A percentile compares a stretch with the other conserved stretches of the same genome.
Evolutionary conservation across 2,888 invertebrate species (phyloP).

Genomic region (Autographa pulchrina): DNA sequence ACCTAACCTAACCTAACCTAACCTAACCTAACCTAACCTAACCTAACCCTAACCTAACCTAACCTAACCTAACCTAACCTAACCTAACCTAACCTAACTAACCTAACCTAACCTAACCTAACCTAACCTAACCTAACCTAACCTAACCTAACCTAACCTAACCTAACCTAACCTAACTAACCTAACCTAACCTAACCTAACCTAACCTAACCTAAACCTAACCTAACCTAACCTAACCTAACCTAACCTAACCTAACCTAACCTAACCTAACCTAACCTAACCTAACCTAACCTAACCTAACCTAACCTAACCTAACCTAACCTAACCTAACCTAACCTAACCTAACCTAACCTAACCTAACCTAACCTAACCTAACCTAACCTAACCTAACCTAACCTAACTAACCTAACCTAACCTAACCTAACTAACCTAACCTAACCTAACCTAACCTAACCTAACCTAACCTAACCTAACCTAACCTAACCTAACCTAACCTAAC

Average conservation of each 20-base stretch:
- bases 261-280: constrained; percentile 42
- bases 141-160: constrained; percentile 46
- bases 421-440: constrained; percentile 5
- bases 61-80: constrained; percentile 30
- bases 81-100: constrained; percentile 16
- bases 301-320: constrained; percentile 41
- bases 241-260: constrained; percentile 38
- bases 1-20: constrained; percentile 46
- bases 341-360: constrained; percentile 26
- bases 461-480: constrained; percentile 25
- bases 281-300: constrained; percentile 40
- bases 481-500: constrained; percentile 26
- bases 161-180: constrained; percentile 51
- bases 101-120: constrained; percentile 45
- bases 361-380: constrained; percentile 36
- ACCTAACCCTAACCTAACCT: no score
- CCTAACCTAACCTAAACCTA: constrained; percentile 47
- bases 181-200: no score
- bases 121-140: constrained; percentile 46
- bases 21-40: constrained; percentile 32
- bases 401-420: no score
- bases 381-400: constrained; percentile 30
- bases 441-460: constrained; percentile 16
- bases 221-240: constrained; percentile 37
- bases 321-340: constrained; percentile 15